phyloP scores from a whole-genome alignment of 2,113 vertebrate species.

The Coregonus clupeaformis region DNA sequence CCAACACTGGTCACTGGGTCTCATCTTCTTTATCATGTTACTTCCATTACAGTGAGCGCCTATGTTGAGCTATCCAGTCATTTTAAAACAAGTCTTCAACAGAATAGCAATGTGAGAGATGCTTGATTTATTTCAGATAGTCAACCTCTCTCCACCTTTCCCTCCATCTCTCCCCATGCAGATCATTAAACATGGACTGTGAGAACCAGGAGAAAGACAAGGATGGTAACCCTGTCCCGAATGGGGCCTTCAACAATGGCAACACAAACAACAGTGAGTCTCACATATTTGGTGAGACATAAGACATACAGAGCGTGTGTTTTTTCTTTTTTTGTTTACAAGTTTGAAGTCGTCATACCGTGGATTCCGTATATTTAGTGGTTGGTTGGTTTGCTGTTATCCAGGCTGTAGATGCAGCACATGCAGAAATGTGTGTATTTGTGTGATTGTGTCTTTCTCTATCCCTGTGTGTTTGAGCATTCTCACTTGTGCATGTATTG shows the following conservation, averaged over 20 bases:
- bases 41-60: not conserved
- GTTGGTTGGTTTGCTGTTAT: not conserved
- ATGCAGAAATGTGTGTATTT: not conserved
- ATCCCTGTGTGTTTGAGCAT: not conserved
- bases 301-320: slow-evolving; percentile 2
- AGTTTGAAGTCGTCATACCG: not conserved
- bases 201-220: slow-evolving; percentile 99
- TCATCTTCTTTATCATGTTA: not conserved
- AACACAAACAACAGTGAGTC: slow-evolving; percentile 96
- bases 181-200: slow-evolving; percentile 99
- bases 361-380: not conserved
- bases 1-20: not conserved
- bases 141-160: not conserved
- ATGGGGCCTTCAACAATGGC: slow-evolving; percentile 85
- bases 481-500: not conserved
- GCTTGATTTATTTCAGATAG: not conserved
- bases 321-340: not conserved
- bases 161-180: slow-evolving; percentile 52
- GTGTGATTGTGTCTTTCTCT: not conserved
- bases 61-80: not conserved
- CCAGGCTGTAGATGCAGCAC: no score
- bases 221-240: slow-evolving; percentile 79
- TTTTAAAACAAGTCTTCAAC: no score
- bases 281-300: not conserved
- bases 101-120: not conserved